phyloP scores from a whole-genome alignment of 2,888 invertebrate species.

The Lasiommata megera region DNA sequence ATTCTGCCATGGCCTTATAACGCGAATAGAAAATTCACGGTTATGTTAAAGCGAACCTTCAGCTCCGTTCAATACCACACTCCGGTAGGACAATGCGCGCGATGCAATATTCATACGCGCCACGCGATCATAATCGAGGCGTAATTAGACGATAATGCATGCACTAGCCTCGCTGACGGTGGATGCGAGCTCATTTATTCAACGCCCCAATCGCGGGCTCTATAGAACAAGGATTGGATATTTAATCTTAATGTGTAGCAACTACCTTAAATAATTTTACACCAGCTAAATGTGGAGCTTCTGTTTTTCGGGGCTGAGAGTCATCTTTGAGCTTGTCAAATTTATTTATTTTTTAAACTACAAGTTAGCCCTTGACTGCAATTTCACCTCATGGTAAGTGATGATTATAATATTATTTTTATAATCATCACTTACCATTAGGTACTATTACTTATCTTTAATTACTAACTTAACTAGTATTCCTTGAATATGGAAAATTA shows the following conservation, averaged over 20 bases:
- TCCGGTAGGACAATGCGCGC: conserved; percentile 43
- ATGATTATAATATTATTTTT: no score
- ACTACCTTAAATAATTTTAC: conserved; percentile 9
- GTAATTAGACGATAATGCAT: conserved; percentile 32
- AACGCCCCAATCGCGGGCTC: neutral
- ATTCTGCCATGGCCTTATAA: neutral
- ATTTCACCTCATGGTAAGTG: no score
- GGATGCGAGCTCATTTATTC: conserved; percentile 10
- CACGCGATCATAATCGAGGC: conserved; percentile 50
- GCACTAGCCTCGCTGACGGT: conserved; percentile 9
- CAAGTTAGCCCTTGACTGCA: no score
- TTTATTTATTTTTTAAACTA: no score
- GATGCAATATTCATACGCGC: conserved; percentile 53
- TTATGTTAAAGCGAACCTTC: conserved; percentile 27
- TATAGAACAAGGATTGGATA: conserved; percentile 1
- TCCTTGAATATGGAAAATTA: no score
- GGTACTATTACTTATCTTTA: no score
- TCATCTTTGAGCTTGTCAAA: no score
- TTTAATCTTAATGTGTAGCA: neutral
- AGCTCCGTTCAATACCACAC: conserved; percentile 37
- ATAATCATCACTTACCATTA: no score
- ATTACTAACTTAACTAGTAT: no score
- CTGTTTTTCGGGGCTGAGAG: no score
- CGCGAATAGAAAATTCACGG: conserved; percentile 11
- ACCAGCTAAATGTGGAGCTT: neutral